Base-by-base conservation (phyloP, 2,113 vertebrate species). In the Sardina pilchardus region DNA sequence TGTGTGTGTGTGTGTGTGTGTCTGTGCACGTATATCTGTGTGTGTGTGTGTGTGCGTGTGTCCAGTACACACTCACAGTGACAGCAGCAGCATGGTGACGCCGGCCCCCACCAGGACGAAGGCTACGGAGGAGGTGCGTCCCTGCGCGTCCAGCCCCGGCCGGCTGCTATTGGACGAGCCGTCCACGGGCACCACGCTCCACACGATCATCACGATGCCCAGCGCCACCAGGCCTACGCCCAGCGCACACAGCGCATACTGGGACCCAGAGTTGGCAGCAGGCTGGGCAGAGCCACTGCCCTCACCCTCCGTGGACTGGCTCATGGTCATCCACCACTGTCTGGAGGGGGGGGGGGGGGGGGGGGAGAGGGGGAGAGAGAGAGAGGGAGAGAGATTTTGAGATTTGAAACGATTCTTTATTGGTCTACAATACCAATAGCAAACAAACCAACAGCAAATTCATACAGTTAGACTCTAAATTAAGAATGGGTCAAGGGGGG, bases 181-280 rank as follows among this genome's bases (percentile, higher is more conserved):
- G 30, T 1, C 6, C 42, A 95, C 94, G 0, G 98, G 98, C 17
- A 98, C 96, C 10, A 97, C 92, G 85, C 97, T 99, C 98, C 98
- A 99, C 86, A 98, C 96, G 0, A 97, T 97, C 98, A 99, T 98
- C 89, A 99, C 97, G 48, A 99, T 93, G 26, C 98, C 97, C 0
- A 99, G 95, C 17, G 97, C 96, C 0, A 99, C 92, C 85, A 99
- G 96, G 0, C 98, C 98, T 63, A 98, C 93, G 24, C 98, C 98
- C 6, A 99, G 94, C 4, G 98, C 97, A 0, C 96, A 98, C 71
- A 99, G 93, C 0, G 98, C 98, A 0, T 99, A 99, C 94, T 98
- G 97, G 0, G 93, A 93, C 4, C 95, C 97, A 26, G 95, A 88
- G 63, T 90, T 94, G 91, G 67, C 84, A 34, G 85, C 90, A 3